These are phyloP conservation scores for Zeuzera pyrina DNA, from an alignment of 2,888 invertebrate genomes.

Conservation along the genomic window DNA sequence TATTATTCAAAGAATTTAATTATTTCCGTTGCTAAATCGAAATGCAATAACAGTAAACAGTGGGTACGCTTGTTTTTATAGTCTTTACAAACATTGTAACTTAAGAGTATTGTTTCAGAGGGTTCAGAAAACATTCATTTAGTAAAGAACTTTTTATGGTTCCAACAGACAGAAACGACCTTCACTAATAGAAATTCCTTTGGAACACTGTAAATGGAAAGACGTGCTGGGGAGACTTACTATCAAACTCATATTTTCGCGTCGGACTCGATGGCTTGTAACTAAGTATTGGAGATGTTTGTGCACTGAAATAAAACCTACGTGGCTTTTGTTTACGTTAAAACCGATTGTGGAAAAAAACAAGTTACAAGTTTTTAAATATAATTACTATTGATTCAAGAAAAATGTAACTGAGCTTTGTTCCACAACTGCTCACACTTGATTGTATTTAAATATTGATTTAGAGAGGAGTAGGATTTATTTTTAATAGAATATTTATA, in stretches of 20 bases:
- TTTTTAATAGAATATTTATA: no score
- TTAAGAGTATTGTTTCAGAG: constrained; percentile 45
- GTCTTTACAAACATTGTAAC: constrained; percentile 45
- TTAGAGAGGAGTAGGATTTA: no score
- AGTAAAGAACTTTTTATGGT: constrained; percentile 57
- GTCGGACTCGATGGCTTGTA: constrained; percentile 40
- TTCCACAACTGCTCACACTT: no score
- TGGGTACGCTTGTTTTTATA: constrained; percentile 43
- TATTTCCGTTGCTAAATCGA: constrained; percentile 30
- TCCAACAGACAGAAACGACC: constrained; percentile 55
- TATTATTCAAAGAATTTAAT: no score
- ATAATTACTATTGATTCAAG: no score
- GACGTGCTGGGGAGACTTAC: constrained; percentile 52
- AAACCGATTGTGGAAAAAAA: no score
- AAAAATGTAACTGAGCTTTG: no score
- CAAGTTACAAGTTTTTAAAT: no score
- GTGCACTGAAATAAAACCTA: no score
- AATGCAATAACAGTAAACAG: constrained; percentile 39
- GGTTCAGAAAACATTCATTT: constrained; percentile 52
- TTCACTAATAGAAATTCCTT: constrained; percentile 64
- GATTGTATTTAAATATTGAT: no score
- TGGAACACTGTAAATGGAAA: constrained; percentile 60
- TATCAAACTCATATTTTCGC: constrained; percentile 59
- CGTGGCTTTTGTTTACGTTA: no score
- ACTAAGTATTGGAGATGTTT: no score